phyloP scores from a whole-genome alignment of 2,888 invertebrate genomes.

The Lycia hirtaria region DNA sequence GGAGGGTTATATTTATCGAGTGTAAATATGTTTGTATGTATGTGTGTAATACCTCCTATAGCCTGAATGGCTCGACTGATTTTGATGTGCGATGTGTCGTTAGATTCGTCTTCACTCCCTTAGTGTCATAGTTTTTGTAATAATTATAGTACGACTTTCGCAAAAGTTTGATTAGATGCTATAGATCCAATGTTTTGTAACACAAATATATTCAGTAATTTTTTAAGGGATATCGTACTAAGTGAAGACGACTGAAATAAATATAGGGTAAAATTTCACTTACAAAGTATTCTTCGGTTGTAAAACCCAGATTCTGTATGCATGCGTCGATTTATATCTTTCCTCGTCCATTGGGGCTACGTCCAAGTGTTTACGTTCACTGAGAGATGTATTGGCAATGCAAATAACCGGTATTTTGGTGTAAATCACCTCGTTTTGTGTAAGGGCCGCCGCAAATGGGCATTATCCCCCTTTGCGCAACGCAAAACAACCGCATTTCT shows the following conservation, averaged over 20 bases:
- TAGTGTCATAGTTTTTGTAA: too few relatives aligned
- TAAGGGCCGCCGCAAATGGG: constrained; percentile 58
- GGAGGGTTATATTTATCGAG: too few relatives aligned
- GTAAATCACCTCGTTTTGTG: constrained; percentile 70
- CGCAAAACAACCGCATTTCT: constrained; percentile 61
- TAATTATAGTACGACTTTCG: too few relatives aligned
- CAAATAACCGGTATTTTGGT: constrained; percentile 73
- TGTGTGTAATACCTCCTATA: too few relatives aligned
- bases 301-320: constrained; percentile 70
- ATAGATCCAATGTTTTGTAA: neutral
- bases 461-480: constrained; percentile 55
- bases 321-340: constrained; percentile 71
- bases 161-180: constrained; percentile 18
- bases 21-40: too few relatives aligned
- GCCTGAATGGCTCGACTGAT: too few relatives aligned
- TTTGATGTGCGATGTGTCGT: too few relatives aligned
- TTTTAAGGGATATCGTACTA: constrained; percentile 48
- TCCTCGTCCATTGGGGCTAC: constrained; percentile 73
- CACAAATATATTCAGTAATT: constrained; percentile 17
- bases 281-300: constrained; percentile 63
- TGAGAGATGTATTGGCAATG: constrained; percentile 67
- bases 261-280: constrained; percentile 66
- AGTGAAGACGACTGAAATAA: constrained; percentile 62
- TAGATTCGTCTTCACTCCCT: too few relatives aligned
- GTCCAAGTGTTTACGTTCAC: constrained; percentile 62